A percentile compares a stretch with the other conserved stretches of the same genome.
Conservation (phyloP, 1,140 invertebrate genomes). For the Probaryconus sp. region DNA sequence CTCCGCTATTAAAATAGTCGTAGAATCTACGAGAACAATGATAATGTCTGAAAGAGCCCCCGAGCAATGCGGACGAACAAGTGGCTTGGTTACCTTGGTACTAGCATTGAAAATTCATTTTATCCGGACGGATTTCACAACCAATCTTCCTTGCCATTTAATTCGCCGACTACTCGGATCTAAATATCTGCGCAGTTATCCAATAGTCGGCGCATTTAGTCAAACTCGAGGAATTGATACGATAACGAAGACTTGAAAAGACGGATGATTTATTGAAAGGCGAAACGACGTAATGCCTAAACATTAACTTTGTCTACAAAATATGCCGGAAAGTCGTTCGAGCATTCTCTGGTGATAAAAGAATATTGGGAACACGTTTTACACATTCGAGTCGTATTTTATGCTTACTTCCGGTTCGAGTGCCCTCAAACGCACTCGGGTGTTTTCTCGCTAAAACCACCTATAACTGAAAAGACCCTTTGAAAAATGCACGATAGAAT, state of each 20-base stretch:
- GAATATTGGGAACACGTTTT: conserved; percentile 1
- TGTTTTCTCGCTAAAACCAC: conserved; percentile 6
- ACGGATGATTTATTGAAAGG: too few species aligned
- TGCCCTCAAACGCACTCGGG: conserved; percentile 7
- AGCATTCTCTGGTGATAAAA: conserved; percentile 7
- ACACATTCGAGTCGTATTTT: background rate
- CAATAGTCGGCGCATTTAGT: conserved; percentile 57
- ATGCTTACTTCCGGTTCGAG: conserved; percentile 15
- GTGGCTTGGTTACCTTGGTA: conserved; percentile 36
- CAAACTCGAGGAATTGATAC: background rate
- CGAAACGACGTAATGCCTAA: too few species aligned
- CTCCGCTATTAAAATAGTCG: conserved; percentile 18
- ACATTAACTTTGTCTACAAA: conserved; percentile 13
- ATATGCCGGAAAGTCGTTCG: conserved; percentile 7
- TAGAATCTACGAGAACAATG: conserved; percentile 44
- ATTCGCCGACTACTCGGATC: conserved; percentile 63
- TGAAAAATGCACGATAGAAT: conserved; percentile 10
- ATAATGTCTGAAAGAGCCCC: conserved; percentile 38
- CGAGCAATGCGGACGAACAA: conserved; percentile 21
- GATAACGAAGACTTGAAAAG: background rate
- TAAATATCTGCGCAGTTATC: conserved; percentile 61
- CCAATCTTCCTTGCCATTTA: conserved; percentile 70
- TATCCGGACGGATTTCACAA: conserved; percentile 66
- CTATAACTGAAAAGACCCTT: conserved; percentile 19
- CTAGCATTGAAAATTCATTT: conserved; percentile 72